Evolutionary conservation across 2,888 invertebrate species (phyloP).

Genomic region (Callosobruchus maculatus): DNA sequence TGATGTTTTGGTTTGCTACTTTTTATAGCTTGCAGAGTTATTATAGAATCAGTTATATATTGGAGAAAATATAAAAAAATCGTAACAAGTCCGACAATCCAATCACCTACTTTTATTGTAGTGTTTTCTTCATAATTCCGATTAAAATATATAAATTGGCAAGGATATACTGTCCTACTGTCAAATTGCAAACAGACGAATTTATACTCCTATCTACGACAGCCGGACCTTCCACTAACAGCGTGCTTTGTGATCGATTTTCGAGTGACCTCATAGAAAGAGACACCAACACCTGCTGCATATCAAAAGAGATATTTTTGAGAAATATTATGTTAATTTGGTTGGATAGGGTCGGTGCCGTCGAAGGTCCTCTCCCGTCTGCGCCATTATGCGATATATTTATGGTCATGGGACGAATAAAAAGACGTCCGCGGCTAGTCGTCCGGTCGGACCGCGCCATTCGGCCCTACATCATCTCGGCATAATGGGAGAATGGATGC

Average conservation of each 20-base stretch:
- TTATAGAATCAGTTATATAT: too few relatives aligned
- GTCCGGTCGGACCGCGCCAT: not conserved
- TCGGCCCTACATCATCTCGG: not conserved
- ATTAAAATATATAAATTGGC: too few relatives aligned
- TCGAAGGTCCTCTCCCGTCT: not conserved
- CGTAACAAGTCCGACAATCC: too few relatives aligned
- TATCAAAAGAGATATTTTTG: not conserved
- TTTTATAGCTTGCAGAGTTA: too few relatives aligned
- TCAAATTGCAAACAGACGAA: too few relatives aligned
- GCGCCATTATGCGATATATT: not conserved
- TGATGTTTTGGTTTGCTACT: too few relatives aligned
- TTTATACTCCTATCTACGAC: too few relatives aligned
- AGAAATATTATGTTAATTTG: not conserved
- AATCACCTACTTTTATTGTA: too few relatives aligned
- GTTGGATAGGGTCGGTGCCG: not conserved
- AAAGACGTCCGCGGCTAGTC: not conserved
- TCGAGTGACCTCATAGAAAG: not conserved
- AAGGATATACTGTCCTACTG: too few relatives aligned
- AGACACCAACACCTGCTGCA: not conserved
- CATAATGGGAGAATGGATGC: constrained; percentile 44
- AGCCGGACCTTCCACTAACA: not conserved
- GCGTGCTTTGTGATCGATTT: not conserved
- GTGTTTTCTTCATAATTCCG: too few relatives aligned
- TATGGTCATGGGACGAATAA: constrained; percentile 1
- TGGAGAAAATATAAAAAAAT: too few relatives aligned